Percentiles rank a stretch among this genome's conserved stretches.
Evolutionary conservation across 2,113 vertebrate genomes (phyloP).

Genomic region (Colossoma macropomum): DNA sequence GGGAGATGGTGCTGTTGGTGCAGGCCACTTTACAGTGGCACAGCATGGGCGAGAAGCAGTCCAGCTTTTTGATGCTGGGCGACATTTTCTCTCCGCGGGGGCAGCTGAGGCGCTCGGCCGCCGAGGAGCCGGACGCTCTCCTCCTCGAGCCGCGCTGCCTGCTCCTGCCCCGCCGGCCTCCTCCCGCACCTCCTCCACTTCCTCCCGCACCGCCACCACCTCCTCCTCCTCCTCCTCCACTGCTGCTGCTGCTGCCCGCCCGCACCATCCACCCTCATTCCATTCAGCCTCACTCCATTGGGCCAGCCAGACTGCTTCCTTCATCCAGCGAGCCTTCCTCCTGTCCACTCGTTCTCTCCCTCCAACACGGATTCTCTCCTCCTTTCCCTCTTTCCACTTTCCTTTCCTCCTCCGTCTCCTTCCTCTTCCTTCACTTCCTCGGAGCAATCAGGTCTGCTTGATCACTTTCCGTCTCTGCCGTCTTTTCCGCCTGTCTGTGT

Average conservation of each 20-base stretch:
- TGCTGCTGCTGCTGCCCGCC: constrained; percentile 72
- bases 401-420: neutral
- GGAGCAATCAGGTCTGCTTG: neutral
- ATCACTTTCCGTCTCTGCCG: neutral
- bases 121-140: constrained; percentile 77
- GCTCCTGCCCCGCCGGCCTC: constrained; percentile 65
- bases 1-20: constrained; percentile 86
- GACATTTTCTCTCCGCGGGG: constrained; percentile 81
- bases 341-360: constrained; percentile 49
- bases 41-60: constrained; percentile 86
- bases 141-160: constrained; percentile 74
- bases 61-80: constrained; percentile 83
- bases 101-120: constrained; percentile 75
- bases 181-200: constrained; percentile 39
- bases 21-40: constrained; percentile 92
- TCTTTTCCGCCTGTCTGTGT: neutral
- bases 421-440: constrained; percentile 8
- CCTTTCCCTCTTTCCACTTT: constrained; percentile 12
- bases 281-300: constrained; percentile 82
- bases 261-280: constrained; percentile 86
- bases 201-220: constrained; percentile 46
- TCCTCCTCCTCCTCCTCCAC: constrained; percentile 56
- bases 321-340: constrained; percentile 71
- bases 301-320: constrained; percentile 71
- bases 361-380: constrained; percentile 42